Percentiles rank a stretch among this genome's conserved stretches.
These are phyloP conservation scores for Pantherophis guttatus DNA, from an alignment of 2,113 vertebrate species.

Conservation along the genomic window DNA sequence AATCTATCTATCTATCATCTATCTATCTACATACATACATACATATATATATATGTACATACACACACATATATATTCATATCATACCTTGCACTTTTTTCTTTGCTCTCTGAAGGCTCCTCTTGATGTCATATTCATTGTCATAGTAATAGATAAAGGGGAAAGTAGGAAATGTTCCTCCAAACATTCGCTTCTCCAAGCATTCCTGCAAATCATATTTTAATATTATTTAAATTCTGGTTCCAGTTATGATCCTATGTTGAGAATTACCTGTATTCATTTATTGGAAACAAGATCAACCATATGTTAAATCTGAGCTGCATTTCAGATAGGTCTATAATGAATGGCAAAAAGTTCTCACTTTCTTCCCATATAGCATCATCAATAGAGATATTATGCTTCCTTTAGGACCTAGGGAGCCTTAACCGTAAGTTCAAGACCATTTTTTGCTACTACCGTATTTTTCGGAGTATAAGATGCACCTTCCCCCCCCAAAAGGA, in stretches of 20 bases:
- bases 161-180: conserved; percentile 64
- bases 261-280: background rate
- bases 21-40: no score
- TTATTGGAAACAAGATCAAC: background rate
- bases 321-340: background rate
- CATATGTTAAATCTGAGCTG: background rate
- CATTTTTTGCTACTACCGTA: background rate
- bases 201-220: conserved; percentile 74
- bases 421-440: background rate
- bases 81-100: conserved; percentile 71
- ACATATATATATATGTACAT: no score
- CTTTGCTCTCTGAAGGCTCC: conserved; percentile 62
- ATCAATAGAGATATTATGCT: background rate
- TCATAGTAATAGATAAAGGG: conserved; percentile 75
- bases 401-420: background rate
- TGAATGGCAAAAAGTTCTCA: background rate
- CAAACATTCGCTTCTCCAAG: conserved; percentile 68
- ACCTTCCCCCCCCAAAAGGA: no score
- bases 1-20: no score
- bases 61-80: background rate
- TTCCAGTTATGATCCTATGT: background rate
- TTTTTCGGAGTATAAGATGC: no score
- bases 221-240: conserved; percentile 20
- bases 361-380: background rate
- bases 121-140: conserved; percentile 61